These are phyloP conservation scores for Amphiduros pacificus DNA, from an alignment of 2,888 invertebrate species.

Conservation along the genomic window DNA sequence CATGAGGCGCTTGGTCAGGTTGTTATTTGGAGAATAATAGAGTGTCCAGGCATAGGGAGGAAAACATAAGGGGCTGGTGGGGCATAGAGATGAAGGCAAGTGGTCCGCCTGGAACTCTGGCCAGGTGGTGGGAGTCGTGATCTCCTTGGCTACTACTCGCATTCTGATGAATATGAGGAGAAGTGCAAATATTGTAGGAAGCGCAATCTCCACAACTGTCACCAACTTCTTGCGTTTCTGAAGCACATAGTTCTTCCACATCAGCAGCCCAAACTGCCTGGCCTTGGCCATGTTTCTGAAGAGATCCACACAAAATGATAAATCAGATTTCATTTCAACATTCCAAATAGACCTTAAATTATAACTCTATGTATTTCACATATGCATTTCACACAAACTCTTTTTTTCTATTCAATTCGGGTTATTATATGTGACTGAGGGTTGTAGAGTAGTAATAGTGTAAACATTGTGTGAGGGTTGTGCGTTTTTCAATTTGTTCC, in stretches of 20 bases:
- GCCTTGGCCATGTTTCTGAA: slow-evolving; percentile 5
- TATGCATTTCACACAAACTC: no score
- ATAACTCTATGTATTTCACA: no score
- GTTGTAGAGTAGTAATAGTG: no score
- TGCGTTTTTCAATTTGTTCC: no score
- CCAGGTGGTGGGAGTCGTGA: slow-evolving; percentile 20
- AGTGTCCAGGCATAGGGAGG: neutral
- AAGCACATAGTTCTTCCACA: slow-evolving; percentile 83
- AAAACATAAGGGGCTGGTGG: neutral
- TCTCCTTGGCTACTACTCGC: slow-evolving; percentile 60
- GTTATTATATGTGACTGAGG: no score
- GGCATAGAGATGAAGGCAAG: neutral
- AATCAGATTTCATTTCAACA: no score
- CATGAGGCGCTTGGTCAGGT: slow-evolving; percentile 1
- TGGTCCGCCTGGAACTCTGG: slow-evolving; percentile 11
- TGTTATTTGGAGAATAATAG: slow-evolving; percentile 1
- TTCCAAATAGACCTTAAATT: no score
- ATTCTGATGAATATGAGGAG: slow-evolving; percentile 73
- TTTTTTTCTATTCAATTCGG: no score
- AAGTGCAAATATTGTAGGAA: slow-evolving; percentile 56
- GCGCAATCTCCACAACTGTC: slow-evolving; percentile 68
- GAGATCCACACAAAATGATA: no score
- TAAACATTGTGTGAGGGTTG: no score
- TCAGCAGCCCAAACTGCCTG: slow-evolving; percentile 67
- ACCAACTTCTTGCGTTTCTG: slow-evolving; percentile 74